Conservation (phyloP, 2,797 vertebrate species). For the Oreochromis mossambicus region DNA sequence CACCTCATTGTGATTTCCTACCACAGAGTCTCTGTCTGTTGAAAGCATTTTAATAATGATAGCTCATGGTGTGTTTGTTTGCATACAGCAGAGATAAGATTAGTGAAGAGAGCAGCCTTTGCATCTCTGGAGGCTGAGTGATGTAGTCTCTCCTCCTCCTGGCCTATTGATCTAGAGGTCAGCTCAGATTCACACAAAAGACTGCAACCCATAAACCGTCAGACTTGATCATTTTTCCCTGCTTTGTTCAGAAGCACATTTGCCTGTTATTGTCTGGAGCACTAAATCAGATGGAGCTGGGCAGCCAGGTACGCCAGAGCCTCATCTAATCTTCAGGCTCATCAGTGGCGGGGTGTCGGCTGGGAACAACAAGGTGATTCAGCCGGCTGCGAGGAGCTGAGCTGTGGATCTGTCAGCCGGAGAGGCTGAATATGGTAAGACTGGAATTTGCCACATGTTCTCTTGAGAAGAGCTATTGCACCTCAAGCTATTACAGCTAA, state of each 20-base stretch:
- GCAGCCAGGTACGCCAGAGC: slow-evolving; percentile 16
- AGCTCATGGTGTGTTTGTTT: slow-evolving; percentile 7
- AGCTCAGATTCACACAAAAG: background rate
- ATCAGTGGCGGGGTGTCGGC: background rate
- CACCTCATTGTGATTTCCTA: slow-evolving; percentile 15
- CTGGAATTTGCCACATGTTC: slow-evolving; percentile 3
- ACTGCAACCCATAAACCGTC: background rate
- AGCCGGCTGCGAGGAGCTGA: background rate
- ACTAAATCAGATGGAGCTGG: slow-evolving; percentile 2
- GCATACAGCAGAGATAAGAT: slow-evolving; percentile 8
- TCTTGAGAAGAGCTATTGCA: background rate
- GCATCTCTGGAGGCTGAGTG: slow-evolving; percentile 4
- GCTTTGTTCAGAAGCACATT: slow-evolving; percentile 23
- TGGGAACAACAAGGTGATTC: slow-evolving; percentile 15
- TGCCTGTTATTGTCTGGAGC: slow-evolving; percentile 11
- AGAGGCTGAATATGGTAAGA: background rate
- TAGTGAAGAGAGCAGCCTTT: background rate
- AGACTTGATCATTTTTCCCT: background rate
- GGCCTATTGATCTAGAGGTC: slow-evolving; percentile 39
- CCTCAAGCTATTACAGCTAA: background rate
- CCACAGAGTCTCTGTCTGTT: background rate
- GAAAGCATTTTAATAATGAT: slow-evolving; percentile 31
- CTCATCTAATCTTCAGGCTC: slow-evolving; percentile 20
- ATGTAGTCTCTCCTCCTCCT: background rate
- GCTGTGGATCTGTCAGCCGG: slow-evolving; percentile 9